Evolutionary conservation across 2,113 vertebrate genomes (phyloP).

Genomic region (Sinocyclocheilus anshuiensis): DNA sequence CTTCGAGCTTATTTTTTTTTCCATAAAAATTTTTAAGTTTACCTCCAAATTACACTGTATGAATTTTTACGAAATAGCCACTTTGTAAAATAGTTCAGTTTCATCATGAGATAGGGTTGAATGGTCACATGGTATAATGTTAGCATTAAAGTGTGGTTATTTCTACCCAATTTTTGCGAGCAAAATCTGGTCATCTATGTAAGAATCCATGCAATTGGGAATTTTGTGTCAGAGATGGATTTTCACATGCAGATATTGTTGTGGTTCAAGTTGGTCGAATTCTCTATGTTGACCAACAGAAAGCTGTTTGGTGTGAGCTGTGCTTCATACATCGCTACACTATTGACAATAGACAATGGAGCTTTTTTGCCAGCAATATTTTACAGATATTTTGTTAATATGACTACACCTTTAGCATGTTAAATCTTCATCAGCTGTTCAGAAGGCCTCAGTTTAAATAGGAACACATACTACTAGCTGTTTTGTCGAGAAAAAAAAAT

Average conservation of each 20-base stretch:
- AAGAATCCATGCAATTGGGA: not conserved
- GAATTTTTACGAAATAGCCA: not conserved
- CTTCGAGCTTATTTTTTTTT: not conserved
- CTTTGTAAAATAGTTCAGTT: not conserved
- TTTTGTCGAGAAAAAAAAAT: conserved; percentile 64
- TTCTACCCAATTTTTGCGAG: not conserved
- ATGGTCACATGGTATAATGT: conserved; percentile 8
- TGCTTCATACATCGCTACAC: not conserved
- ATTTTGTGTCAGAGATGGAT: not conserved
- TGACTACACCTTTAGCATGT: not conserved
- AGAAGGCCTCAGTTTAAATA: conserved; percentile 65
- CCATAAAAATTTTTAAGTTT: not conserved
- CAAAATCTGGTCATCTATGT: not conserved
- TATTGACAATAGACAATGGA: not conserved
- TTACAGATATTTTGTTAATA: not conserved
- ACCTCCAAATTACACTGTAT: not conserved
- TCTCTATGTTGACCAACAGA: not conserved
- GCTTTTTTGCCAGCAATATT: not conserved
- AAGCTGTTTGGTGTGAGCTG: not conserved
- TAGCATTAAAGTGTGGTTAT: not conserved
- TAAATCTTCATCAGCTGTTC: conserved; percentile 71
- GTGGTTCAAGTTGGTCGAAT: not conserved
- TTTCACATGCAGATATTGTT: not conserved
- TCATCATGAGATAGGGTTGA: not conserved
- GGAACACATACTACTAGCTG: conserved; percentile 55